phyloP scores from a whole-genome alignment of 2,113 vertebrate species.

The Corvus hawaiiensis region DNA sequence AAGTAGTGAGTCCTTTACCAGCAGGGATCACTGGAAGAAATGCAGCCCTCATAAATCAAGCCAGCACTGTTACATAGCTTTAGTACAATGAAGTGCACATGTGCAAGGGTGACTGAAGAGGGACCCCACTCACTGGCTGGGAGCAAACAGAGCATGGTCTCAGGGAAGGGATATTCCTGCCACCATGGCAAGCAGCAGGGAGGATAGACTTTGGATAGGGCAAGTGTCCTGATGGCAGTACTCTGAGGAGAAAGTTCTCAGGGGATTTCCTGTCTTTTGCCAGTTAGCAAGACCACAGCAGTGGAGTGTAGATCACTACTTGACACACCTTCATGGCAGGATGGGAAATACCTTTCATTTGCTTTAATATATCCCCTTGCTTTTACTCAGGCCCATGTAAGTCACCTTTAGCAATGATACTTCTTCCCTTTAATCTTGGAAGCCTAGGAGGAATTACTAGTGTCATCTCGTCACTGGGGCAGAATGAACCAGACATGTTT shows the following conservation, averaged over 20 bases:
- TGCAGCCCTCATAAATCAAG: slow-evolving; percentile 84
- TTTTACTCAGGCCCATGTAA: neutral
- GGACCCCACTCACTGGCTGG: slow-evolving; percentile 28
- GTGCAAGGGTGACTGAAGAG: slow-evolving; percentile 56
- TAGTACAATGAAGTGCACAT: slow-evolving; percentile 72
- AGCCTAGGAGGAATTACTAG: neutral
- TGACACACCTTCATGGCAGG: neutral
- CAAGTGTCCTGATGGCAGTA: neutral
- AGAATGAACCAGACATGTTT: neutral
- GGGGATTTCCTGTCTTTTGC: neutral
- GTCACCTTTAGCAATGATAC: neutral
- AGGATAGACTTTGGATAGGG: neutral
- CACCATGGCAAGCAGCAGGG: neutral
- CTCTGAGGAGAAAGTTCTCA: neutral
- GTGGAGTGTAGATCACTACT: neutral
- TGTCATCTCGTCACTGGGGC: neutral
- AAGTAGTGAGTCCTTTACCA: slow-evolving; percentile 76
- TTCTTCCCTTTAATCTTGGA: neutral
- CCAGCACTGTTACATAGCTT: slow-evolving; percentile 67
- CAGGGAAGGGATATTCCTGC: neutral
- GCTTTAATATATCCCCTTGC: neutral
- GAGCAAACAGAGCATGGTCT: neutral
- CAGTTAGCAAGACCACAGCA: neutral
- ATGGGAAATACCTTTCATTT: neutral
- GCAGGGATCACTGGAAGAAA: slow-evolving; percentile 80